Base-by-base conservation (phyloP, 1,140 invertebrate genomes). In the Calliopsis andreniformis region DNA sequence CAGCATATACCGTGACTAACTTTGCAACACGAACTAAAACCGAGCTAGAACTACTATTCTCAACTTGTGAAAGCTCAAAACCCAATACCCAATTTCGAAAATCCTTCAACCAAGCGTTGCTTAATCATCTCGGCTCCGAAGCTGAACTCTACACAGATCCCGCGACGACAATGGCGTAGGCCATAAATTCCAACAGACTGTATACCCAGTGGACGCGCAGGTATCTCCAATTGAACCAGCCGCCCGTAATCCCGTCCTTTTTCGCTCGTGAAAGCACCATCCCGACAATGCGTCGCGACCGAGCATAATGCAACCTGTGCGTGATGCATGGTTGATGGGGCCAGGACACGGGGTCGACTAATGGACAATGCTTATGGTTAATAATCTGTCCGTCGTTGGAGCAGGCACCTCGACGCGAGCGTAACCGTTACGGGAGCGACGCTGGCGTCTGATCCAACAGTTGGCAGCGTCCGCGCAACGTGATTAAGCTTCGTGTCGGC, bases 341-440 rank as follows among this genome's bases (percentile, higher is more conserved):
- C 59, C 35, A 51, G 53, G 58, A 42, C n/a, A 45, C 8, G 42
- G 68, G 43, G 0, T 30, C 28, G 71, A 43, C 72, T 76, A 76
- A 76, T 76, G 64, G 72, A 76, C 72, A 76, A 76, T 76, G 72
- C 64, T 69, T 68, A 59, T 49, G 72, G 64, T 68, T 76, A 76
- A 76, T 76, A 76, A 76, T 76, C 72, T 49, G 64, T 49, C 55
- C 42, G 72, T 69, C 43, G 72, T 64, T 30, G 45, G 59, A 59
- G 72, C 63, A 69, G 72, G 25, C n/a, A 23, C 47, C 10, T 35
- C 68, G 61, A 70, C 42, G 68, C 32, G 58, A 51, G 18, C 25
- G 10, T 16, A 20, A 23, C 23, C n/a, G 51, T 55, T 55, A 55
- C 25, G 3, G 51, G 51, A 30, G n/a, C n/a, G n/a, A n/a, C n/a